Conservation (phyloP, 2,797 vertebrate species). For the Trichosurus vulpecula region DNA sequence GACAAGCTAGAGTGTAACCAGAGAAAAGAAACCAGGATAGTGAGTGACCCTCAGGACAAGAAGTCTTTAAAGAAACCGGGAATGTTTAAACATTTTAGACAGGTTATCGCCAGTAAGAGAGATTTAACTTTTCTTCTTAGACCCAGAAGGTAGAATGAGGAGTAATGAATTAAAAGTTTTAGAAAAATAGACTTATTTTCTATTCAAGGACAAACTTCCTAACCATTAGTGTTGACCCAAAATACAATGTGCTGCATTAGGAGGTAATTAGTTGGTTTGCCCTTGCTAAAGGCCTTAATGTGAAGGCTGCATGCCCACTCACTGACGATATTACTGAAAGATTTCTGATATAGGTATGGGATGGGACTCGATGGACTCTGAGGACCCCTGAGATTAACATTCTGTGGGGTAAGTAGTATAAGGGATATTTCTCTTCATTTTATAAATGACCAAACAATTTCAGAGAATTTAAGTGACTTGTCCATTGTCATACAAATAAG, state of each 20-base stretch:
- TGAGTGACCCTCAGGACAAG: neutral
- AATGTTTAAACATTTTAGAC: neutral
- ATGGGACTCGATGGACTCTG: neutral
- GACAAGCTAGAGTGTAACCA: neutral
- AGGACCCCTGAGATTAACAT: neutral
- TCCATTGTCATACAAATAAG: neutral
- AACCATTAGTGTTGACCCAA: neutral
- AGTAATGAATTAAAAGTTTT: neutral
- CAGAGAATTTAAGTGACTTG: neutral
- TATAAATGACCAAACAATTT: neutral
- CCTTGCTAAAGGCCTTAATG: neutral
- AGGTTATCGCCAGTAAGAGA: neutral
- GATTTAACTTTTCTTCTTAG: neutral
- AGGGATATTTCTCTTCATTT: neutral
- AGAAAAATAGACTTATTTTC: neutral
- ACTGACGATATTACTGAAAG: neutral
- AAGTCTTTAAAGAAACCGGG: neutral
- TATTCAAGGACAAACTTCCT: neutral
- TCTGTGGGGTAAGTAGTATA: neutral
- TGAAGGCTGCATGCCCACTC: neutral
- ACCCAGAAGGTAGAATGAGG: neutral
- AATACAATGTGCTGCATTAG: neutral
- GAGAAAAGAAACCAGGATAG: neutral
- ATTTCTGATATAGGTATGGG: neutral
- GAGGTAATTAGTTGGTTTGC: neutral